Conservation (phyloP, 2,797 vertebrate species). For the Lepus oiostolus region DNA sequence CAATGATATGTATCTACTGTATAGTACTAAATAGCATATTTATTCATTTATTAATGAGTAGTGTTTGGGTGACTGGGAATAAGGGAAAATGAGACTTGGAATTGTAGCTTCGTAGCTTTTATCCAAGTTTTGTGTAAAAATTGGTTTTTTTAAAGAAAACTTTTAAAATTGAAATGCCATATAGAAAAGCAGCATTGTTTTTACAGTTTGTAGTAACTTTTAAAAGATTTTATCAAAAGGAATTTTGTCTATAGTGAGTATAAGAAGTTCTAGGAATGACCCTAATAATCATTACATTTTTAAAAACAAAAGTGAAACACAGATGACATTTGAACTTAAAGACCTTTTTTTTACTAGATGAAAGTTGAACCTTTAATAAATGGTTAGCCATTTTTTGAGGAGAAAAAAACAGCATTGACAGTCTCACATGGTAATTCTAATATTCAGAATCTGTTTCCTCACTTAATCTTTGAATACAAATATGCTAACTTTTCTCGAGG, state of each 20-base stretch:
- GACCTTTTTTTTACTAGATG: background rate
- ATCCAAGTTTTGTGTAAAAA: constrained; percentile 62
- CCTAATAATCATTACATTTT: constrained; percentile 70
- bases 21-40: constrained; percentile 60
- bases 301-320: constrained; percentile 29
- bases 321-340: constrained; percentile 60
- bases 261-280: constrained; percentile 1
- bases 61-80: constrained; percentile 42
- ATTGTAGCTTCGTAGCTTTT: constrained; percentile 52
- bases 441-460: background rate
- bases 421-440: background rate
- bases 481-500: background rate
- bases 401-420: constrained; percentile 20
- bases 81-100: constrained; percentile 47
- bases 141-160: constrained; percentile 38
- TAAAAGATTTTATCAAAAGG: constrained; percentile 75
- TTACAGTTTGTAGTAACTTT: constrained; percentile 82
- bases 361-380: background rate
- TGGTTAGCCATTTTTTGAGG: constrained; percentile 42
- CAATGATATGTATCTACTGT: constrained; percentile 51
- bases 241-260: constrained; percentile 76
- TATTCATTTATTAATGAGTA: constrained; percentile 55
- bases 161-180: constrained; percentile 68
- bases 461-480: background rate
- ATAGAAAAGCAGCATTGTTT: constrained; percentile 71